Base-by-base conservation (phyloP, 2,797 vertebrate species). In the Phoeniculus purpureus region DNA sequence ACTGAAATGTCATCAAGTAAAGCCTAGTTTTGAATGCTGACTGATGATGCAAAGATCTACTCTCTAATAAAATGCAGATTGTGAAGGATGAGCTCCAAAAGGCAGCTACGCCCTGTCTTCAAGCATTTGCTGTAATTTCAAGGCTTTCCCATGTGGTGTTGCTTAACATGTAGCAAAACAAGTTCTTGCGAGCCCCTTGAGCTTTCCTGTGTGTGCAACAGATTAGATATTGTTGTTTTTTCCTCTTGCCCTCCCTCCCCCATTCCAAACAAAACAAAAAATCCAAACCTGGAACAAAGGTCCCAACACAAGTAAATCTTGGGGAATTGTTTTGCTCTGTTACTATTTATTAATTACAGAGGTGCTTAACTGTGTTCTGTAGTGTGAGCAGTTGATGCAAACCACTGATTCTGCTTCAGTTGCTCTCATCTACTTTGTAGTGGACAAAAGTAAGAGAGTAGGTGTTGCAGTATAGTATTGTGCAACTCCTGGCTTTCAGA, bases 81-180 rank as follows among this genome's bases (percentile, higher is more conserved):
- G 1, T 37, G 75, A 67, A 87, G 80, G 75, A 58, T 0, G 0
- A 81, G 47, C 48, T 91, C 74, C 60, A 37, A 22, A 83, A 93
- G 61, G 66, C 88, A 90, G 77, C 89, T 90, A 93, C 80, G 7
- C 85, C 92, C 82, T 83, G 34, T 80, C 91, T 92, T 96, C 48
- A 87, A 94, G 86, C 89, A 80, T 89, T 84, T 91, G 67, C 48
- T 90, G 74, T 92, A 55, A 87, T 96, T 93, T 94, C 72, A 93
- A 68, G 72, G 75, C 89, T 94, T 94, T 93, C 72, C 84, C 62
- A 55, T 81, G 81, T 93, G 79, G 34, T 92, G 77, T 92, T 95
- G 87, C 89, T 89, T 77, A 93, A 95, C 32, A 66, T 81, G 85
- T 51, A 86, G 85, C 58, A 76, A 93, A 95, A 91, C 92, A 90